Evolutionary conservation across 2,888 invertebrate genomes (phyloP).

Genomic region (Tipula confusa): DNA sequence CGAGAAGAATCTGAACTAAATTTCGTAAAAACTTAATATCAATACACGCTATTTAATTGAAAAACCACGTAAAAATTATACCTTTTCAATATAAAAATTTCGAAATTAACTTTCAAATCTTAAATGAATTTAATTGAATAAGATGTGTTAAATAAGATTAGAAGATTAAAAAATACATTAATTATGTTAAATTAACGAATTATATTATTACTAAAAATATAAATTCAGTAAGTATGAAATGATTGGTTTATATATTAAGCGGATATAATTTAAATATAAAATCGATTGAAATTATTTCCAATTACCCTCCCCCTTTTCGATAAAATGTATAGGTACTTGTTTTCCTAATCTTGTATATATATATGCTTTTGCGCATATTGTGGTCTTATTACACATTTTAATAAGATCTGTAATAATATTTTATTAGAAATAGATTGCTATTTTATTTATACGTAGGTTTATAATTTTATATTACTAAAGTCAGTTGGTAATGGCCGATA

Average conservation of each 20-base stretch:
- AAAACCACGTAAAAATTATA: background rate
- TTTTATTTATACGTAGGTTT: background rate
- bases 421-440: background rate
- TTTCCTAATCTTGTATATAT: too few relatives aligned
- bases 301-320: background rate
- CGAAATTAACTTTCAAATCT: background rate
- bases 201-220: background rate
- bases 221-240: background rate
- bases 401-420: background rate
- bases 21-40: background rate
- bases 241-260: background rate
- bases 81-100: background rate
- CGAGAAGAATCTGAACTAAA: background rate
- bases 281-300: background rate
- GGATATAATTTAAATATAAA: conserved; percentile 1
- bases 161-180: background rate
- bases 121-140: conserved; percentile 7
- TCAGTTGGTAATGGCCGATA: background rate
- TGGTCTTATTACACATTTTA: background rate
- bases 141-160: conserved; percentile 20
- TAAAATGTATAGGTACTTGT: too few relatives aligned
- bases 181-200: conserved; percentile 20
- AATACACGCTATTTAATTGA: background rate
- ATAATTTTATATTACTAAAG: too few relatives aligned
- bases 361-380: background rate